Conservation (phyloP, 2,113 vertebrate species). For the Melanerpes formicivorus region DNA sequence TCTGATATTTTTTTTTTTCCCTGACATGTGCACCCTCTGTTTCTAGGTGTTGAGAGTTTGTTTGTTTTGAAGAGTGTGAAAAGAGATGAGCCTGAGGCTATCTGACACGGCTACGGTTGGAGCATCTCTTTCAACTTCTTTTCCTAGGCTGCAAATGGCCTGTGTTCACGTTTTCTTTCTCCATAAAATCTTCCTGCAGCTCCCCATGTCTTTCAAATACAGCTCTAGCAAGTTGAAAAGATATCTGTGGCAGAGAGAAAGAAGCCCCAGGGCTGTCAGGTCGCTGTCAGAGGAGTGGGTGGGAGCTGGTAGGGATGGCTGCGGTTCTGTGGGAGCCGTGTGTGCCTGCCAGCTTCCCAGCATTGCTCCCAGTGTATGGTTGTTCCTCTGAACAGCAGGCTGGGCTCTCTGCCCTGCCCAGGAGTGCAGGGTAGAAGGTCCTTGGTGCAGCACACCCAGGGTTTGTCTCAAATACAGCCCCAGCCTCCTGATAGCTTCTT, state of each 20-base stretch:
- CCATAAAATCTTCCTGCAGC: not conserved
- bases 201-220: not conserved
- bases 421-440: not conserved
- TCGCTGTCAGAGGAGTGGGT: fast-evolving
- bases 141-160: slow-evolving; percentile 14
- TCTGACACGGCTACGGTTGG: not conserved
- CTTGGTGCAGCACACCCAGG: not conserved
- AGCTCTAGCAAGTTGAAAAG: not conserved
- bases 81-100: slow-evolving; percentile 30
- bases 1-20: not conserved
- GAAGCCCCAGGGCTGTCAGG: not conserved
- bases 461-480: not conserved
- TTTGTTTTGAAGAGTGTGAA: slow-evolving; percentile 31
- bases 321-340: not conserved
- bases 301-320: not conserved
- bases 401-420: not conserved
- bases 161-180: not conserved
- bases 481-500: not conserved
- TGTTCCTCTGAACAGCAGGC: not conserved
- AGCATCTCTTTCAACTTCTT: slow-evolving; percentile 48
- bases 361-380: fast-evolving
- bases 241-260: not conserved
- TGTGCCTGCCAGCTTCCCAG: not conserved
- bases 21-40: slow-evolving; percentile 40
- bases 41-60: slow-evolving; percentile 30